phyloP scores from a whole-genome alignment of 2,797 vertebrate species.

The Schizopygopsis pylzovi region DNA sequence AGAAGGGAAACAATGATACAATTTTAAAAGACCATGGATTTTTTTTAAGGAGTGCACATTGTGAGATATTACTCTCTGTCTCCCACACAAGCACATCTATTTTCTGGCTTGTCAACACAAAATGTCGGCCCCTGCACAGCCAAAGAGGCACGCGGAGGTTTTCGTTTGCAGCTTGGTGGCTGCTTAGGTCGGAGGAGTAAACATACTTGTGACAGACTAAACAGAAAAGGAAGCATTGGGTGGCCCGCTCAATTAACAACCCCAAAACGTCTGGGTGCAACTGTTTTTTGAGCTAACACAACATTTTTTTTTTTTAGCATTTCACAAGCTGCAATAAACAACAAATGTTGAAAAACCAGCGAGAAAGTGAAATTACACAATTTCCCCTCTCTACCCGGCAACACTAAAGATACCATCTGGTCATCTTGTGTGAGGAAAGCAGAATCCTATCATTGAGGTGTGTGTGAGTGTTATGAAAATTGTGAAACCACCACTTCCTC shows the following conservation, averaged over 20 bases:
- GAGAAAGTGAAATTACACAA: conserved; percentile 32
- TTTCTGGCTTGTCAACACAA: conserved; percentile 31
- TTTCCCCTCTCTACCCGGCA: conserved; percentile 25
- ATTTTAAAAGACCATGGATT: neutral
- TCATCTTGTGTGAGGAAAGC: conserved; percentile 42
- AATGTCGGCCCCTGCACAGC: conserved; percentile 21
- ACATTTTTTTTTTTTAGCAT: conserved; percentile 4
- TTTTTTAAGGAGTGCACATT: conserved; percentile 1
- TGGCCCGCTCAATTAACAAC: conserved; percentile 52
- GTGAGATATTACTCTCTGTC: conserved; percentile 18
- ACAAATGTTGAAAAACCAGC: conserved; percentile 53
- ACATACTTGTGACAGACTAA: conserved; percentile 56
- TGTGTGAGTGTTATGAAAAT: neutral
- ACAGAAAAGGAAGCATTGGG: conserved; percentile 57
- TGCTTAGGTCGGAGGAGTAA: conserved; percentile 41
- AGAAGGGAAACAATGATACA: conserved; percentile 11
- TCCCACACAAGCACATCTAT: conserved; percentile 24
- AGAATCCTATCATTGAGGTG: neutral
- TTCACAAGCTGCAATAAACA: conserved; percentile 57
- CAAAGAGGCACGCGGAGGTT: conserved; percentile 27
- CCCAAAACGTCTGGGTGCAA: conserved; percentile 22
- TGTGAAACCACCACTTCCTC: conserved; percentile 2
- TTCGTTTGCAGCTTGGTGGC: conserved; percentile 19
- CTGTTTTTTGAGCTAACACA: conserved; percentile 17
- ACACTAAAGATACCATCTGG: conserved; percentile 56